Evolutionary conservation across 2,113 vertebrate genomes (phyloP).

Genomic region (Synodontis membranacea): DNA sequence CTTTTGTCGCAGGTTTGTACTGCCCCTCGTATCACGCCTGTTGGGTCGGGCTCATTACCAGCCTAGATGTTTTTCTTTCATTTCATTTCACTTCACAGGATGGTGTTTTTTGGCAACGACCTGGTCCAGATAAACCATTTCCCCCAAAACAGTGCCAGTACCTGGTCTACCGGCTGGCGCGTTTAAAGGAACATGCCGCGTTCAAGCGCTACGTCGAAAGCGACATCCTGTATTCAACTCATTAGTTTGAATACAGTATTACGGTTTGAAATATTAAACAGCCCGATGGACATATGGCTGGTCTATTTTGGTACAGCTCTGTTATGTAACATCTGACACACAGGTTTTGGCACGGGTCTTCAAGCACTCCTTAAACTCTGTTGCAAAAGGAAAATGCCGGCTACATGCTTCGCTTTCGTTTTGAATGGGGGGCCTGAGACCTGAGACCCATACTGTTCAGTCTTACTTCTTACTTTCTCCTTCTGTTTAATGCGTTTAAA

Average conservation of each 20-base stretch:
- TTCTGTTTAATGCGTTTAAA: background rate
- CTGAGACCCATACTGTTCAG: background rate
- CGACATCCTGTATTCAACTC: too few species aligned
- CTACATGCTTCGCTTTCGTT: slow-evolving; percentile 31
- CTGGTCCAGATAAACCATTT: background rate
- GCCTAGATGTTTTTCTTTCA: background rate
- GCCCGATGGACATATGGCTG: background rate
- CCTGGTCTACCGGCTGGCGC: background rate
- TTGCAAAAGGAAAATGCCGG: slow-evolving; percentile 13
- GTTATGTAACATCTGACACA: background rate
- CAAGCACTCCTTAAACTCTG: background rate
- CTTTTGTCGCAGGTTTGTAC: background rate
- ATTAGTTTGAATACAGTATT: background rate
- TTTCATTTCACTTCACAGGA: too few species aligned
- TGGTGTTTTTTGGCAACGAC: background rate
- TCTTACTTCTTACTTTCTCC: background rate
- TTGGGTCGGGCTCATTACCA: too few species aligned
- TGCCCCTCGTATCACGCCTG: background rate
- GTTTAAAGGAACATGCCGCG: background rate
- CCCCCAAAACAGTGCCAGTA: background rate
- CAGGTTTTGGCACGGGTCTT: background rate
- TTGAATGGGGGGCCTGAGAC: background rate
- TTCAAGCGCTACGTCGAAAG: background rate
- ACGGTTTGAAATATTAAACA: background rate
- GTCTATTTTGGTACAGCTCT: too few species aligned